Evolutionary conservation across 2,797 vertebrate genomes (phyloP).

Genomic region (Clarias laeviceps): DNA sequence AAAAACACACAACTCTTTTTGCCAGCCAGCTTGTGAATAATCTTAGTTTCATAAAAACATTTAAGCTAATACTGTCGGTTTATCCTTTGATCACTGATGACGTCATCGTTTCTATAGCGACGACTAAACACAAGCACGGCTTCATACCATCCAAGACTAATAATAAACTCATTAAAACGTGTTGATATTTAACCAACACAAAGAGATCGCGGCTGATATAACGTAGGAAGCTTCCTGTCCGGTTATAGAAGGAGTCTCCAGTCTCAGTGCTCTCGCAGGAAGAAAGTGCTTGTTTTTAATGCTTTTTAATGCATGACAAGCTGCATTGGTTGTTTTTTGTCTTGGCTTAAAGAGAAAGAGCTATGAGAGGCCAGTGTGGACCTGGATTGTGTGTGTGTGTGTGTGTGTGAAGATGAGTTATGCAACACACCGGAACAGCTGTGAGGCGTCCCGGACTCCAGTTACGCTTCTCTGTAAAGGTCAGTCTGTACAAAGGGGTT

Average conservation of each 20-base stretch:
- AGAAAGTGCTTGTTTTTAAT: not conserved
- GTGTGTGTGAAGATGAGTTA: slow-evolving; percentile 33
- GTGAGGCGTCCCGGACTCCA: slow-evolving; percentile 35
- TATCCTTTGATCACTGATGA: not conserved
- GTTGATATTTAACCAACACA: not conserved
- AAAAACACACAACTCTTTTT: no score
- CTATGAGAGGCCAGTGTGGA: not conserved
- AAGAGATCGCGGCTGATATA: not conserved
- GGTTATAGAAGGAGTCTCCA: not conserved
- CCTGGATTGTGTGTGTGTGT: slow-evolving; percentile 1
- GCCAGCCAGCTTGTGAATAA: not conserved
- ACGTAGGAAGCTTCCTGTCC: not conserved
- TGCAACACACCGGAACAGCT: slow-evolving; percentile 53
- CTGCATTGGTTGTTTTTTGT: not conserved
- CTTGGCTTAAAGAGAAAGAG: not conserved
- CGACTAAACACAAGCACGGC: not conserved
- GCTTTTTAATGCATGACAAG: not conserved
- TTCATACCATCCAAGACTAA: not conserved
- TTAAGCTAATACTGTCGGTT: not conserved
- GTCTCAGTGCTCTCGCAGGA: not conserved
- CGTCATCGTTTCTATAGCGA: not conserved
- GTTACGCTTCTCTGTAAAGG: slow-evolving; percentile 46
- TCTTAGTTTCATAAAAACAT: no score
- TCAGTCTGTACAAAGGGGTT: slow-evolving; percentile 33
- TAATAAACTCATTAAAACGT: not conserved